Percentiles rank a stretch among this genome's conserved stretches.
Conservation (phyloP, 1,140 invertebrate species). For the Zaprionus davidi region DNA sequence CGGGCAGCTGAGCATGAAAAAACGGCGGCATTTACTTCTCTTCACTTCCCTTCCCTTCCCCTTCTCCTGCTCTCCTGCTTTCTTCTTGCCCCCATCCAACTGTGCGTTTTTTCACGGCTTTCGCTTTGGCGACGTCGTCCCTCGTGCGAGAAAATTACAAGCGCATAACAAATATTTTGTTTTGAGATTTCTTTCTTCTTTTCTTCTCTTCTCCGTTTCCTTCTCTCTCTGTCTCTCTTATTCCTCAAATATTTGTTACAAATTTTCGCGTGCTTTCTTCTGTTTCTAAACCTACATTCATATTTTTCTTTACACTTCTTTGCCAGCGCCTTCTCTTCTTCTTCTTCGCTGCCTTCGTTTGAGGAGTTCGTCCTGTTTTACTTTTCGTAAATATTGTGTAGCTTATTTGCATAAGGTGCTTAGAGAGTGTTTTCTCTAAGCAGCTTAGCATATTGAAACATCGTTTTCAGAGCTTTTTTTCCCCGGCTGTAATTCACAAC, state of each 20-base stretch:
- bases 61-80: constrained; percentile 26
- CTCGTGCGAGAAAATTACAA: constrained; percentile 74
- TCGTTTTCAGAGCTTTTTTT: neutral
- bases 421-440: constrained; percentile 61
- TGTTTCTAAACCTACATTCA: neutral
- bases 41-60: neutral
- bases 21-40: constrained; percentile 33
- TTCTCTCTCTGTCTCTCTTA: neutral
- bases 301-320: neutral
- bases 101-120: constrained; percentile 55
- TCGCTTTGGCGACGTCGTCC: constrained; percentile 45
- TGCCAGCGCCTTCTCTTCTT: neutral
- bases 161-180: constrained; percentile 81
- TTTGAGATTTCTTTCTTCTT: constrained; percentile 64
- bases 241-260: constrained; percentile 23
- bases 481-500: constrained; percentile 29
- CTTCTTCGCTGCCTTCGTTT: constrained; percentile 13
- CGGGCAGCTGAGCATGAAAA: constrained; percentile 54
- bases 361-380: constrained; percentile 17
- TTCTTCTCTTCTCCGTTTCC: constrained; percentile 12
- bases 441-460: constrained; percentile 67
- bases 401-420: constrained; percentile 76
- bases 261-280: constrained; percentile 40
- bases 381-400: constrained; percentile 36
- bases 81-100: constrained; percentile 5